Evolutionary conservation across 2,113 vertebrate genomes (phyloP), one percentile per base, ranked within the genome.

Genomic region (Dipodomys ordii): DNA sequence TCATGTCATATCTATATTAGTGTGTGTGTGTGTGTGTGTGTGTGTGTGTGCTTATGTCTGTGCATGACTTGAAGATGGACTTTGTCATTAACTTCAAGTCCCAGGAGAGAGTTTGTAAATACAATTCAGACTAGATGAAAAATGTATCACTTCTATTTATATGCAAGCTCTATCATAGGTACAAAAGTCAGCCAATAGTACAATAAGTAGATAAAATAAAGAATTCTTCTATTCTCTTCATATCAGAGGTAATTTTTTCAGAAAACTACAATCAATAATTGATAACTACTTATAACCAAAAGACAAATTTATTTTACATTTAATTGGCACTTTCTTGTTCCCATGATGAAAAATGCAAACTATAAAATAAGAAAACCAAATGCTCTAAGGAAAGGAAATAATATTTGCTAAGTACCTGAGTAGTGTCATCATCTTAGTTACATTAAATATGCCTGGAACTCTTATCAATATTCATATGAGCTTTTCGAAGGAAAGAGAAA

Each of bases 351-450:
- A 86, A 83, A 79, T 69, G 23, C 44, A 30, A 78, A 73, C 32
- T 60, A 44, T 72, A 62, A 57, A 87, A 65, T 65, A 71, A 85
- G 30, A 84, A 87, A n/a, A n/a, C 46, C 22, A 88, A 88, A 49
- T 79, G 7, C 9, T 76, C 46, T 30, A 35, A 76, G 16, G 16
- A 64, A 73, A 44, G 28, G 10, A 22, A 91, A 87, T 74, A 65
- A 69, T 76, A 90, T 94, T 87, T 84, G 20, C 32, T 67, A 82
- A 96, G 68, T 71, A 84, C 8, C 10, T 69, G 27, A 92, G 67
- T 79, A 85, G 10, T 72, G 53, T 0, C 32, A 35, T 65, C 53
- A 88, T 76, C 39, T 32, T 67, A 68, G 25, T 32, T 72, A 49
- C 23, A n/a, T 68, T 77, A 83, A 80, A 68, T 32, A 46, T 12